Base-by-base conservation (phyloP, 2,113 vertebrate species). In the Anolis sagrei region DNA sequence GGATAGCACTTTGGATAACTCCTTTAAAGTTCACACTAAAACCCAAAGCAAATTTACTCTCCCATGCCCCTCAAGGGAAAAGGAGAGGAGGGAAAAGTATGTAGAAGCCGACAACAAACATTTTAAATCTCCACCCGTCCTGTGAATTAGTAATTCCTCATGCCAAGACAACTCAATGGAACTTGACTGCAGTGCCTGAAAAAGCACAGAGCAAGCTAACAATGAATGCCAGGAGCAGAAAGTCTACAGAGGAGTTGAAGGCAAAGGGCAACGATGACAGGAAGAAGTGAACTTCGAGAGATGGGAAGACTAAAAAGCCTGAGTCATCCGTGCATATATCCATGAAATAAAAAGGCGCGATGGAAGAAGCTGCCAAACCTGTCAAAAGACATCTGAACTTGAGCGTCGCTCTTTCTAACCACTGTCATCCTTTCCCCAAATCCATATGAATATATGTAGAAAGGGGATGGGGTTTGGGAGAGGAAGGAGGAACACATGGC, bases 381-480 rank as follows among this genome's bases (percentile, higher is more conserved):
- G 89, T 92, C 75, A 76, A 58, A 58, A 81, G 76, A 23, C 51
- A 1, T 0, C 6, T 68, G 78, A 85, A 83, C 87, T 88, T 79
- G 88, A 93, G 92, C 89, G 87, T 83, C 79, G 54, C 48, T 90
- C 84, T 93, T 95, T 92, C 91, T 83, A 90, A 75, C 73, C 83
- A 66, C 25, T 90, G 88, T 79, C 62, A 48, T 89, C 89, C 87
- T 84, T 72, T 87, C 91, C 74, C 90, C 93, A 78, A 92, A 93
- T 90, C 81, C 44, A 0, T 88, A 87, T 92, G 93, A 90, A 92
- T 89, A 89, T 54, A 11, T 73, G 62, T 36, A 34, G 68, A 16
- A 14, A 62, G 58, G n/a, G 77, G 0, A 6, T n/a, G 54, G 18
- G 54, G 54, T 14, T 58, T 58, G 62, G 25, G 68, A 32, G 27